Evolutionary conservation across 1,140 invertebrate species (phyloP).

Genomic region (Pseudomyrmex concolor): DNA sequence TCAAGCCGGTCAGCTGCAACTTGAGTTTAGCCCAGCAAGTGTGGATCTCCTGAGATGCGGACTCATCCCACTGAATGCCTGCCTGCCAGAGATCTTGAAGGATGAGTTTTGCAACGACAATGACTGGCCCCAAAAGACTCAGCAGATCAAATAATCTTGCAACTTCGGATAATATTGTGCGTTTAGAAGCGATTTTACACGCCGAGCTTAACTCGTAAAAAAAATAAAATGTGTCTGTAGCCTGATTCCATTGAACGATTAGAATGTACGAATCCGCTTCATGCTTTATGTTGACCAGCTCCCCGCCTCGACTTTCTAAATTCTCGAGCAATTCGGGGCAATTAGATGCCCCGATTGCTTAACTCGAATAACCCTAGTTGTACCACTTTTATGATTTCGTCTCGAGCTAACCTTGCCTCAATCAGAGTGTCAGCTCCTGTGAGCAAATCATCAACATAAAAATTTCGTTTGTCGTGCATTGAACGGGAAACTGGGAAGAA

Average conservation of each 20-base stretch:
- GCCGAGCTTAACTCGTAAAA: not conserved
- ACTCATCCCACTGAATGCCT: not conserved
- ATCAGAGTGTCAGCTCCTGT: not conserved
- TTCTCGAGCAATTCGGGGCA: not conserved
- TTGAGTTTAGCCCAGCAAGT: not conserved
- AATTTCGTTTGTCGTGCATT: not conserved
- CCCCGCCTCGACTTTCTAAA: not conserved
- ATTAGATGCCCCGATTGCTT: not conserved
- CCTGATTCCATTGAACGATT: not conserved
- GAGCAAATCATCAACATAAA: not conserved
- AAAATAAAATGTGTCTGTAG: not conserved
- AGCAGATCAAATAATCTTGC: not conserved
- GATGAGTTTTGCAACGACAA: not conserved
- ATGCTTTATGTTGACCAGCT: no score
- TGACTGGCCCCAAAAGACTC: not conserved
- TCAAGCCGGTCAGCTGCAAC: not conserved
- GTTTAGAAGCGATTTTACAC: no score
- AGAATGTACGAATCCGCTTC: not conserved
- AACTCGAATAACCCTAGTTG: not conserved
- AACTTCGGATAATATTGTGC: not conserved
- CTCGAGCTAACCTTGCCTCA: not conserved
- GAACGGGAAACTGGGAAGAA: fast-evolving
- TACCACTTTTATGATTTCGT: not conserved
- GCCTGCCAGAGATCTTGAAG: not conserved
- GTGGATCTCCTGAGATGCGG: not conserved